Evolutionary conservation across 53 echinoderm and acorn worm species (phyloP).

Genomic region (Antedon mediterranea): DNA sequence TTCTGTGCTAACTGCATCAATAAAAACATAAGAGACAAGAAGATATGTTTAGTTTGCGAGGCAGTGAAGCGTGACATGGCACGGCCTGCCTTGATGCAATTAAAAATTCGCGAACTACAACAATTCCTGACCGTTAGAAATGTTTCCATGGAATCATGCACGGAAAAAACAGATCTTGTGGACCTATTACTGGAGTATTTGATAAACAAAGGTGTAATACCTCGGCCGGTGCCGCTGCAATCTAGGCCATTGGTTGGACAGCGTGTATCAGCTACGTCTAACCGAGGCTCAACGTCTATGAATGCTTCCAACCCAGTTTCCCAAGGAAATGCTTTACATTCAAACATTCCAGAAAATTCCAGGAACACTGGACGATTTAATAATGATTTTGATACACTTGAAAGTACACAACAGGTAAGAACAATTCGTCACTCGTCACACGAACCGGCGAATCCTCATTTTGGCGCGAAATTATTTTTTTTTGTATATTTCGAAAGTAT

Average conservation of each 20-base stretch:
- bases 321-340: not conserved
- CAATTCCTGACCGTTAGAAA: constrained; percentile 53
- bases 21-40: constrained; percentile 39
- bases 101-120: constrained; percentile 84
- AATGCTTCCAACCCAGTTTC: not conserved
- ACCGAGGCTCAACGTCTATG: not conserved
- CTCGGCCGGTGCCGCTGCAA: not conserved
- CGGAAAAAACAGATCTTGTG: constrained; percentile 76
- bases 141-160: constrained; percentile 56
- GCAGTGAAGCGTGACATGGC: constrained; percentile 33
- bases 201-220: constrained; percentile 10
- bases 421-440: too few species aligned
- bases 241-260: not conserved
- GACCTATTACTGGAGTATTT: constrained; percentile 58
- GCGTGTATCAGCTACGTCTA: not conserved
- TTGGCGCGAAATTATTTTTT: too few species aligned
- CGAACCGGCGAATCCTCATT: too few species aligned
- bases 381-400: not conserved
- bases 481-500: too few species aligned
- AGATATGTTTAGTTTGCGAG: constrained; percentile 51
- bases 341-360: not conserved
- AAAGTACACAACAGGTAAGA: not conserved
- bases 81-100: constrained; percentile 38
- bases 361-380: not conserved
- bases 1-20: constrained; percentile 74